Evolutionary conservation across 2,888 invertebrate genomes (phyloP).

Genomic region (Cacoxenus indagator): DNA sequence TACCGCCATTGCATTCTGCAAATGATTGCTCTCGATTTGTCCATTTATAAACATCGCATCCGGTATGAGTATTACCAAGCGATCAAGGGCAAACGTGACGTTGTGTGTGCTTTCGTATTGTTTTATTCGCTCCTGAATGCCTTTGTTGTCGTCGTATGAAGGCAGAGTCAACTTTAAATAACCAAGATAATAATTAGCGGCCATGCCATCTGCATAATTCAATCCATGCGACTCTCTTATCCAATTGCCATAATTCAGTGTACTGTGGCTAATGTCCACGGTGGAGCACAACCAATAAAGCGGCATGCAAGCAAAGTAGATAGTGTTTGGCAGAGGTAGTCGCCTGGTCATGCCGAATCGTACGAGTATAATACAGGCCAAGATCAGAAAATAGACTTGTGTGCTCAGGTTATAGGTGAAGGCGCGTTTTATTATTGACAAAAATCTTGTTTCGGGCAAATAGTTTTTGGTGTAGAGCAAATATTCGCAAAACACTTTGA

Average conservation of each 20-base stretch:
- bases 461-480: no score
- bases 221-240: slow-evolving; percentile 59
- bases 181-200: slow-evolving; percentile 65
- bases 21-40: slow-evolving; percentile 48
- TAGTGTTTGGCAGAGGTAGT: no score
- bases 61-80: slow-evolving; percentile 62
- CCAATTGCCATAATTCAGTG: slow-evolving; percentile 51
- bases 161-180: slow-evolving; percentile 62
- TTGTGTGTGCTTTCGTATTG: slow-evolving; percentile 50
- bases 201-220: slow-evolving; percentile 69
- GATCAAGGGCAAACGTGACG: slow-evolving; percentile 55
- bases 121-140: slow-evolving; percentile 54
- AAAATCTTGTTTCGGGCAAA: no score
- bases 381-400: no score
- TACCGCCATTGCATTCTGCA: slow-evolving; percentile 49
- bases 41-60: slow-evolving; percentile 57
- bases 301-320: slow-evolving; percentile 42
- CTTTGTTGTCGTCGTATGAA: slow-evolving; percentile 39
- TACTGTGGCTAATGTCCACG: slow-evolving; percentile 38
- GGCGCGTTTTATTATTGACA: no score
- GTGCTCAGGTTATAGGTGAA: no score
- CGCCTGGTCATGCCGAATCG: no score
- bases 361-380: no score
- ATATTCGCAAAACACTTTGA: no score
- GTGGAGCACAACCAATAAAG: slow-evolving; percentile 49